Percentiles rank a stretch among this genome's conserved stretches.
phyloP scores from a whole-genome alignment of 2,113 vertebrate genomes.

The Cervus canadensis region DNA sequence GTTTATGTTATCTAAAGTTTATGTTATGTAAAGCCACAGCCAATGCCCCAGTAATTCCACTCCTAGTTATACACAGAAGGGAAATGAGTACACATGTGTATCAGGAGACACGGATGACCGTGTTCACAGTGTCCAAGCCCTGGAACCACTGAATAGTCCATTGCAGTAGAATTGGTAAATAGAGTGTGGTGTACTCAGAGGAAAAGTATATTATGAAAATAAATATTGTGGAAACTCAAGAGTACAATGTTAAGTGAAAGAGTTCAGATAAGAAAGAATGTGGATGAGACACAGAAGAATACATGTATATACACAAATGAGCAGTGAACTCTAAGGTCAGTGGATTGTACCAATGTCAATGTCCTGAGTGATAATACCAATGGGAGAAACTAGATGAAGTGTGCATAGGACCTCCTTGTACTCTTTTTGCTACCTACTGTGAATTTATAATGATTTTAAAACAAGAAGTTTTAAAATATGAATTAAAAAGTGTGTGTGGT shows the following conservation, averaged over 20 bases:
- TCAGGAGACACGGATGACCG: neutral
- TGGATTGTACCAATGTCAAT: no score
- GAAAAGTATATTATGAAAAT: neutral
- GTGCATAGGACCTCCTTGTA: neutral
- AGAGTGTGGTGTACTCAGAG: neutral
- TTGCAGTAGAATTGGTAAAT: neutral
- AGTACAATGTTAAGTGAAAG: neutral
- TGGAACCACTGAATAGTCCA: neutral
- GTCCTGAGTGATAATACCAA: neutral
- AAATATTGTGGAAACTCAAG: neutral
- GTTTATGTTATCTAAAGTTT: neutral
- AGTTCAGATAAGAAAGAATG: neutral
- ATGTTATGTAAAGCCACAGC: neutral
- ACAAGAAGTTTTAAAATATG: neutral
- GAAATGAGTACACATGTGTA: neutral
- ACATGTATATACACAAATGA: neutral
- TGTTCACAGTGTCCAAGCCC: neutral
- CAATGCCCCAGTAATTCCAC: neutral
- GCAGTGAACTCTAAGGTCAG: neutral
- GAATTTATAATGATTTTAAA: constrained; percentile 1
- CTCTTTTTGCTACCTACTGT: neutral
- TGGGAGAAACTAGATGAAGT: neutral
- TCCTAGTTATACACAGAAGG: neutral
- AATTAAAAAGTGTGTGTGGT: neutral
- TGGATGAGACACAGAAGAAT: neutral